Conservation (phyloP, 2,113 vertebrate species). For the Tachuris rubrigastra region DNA sequence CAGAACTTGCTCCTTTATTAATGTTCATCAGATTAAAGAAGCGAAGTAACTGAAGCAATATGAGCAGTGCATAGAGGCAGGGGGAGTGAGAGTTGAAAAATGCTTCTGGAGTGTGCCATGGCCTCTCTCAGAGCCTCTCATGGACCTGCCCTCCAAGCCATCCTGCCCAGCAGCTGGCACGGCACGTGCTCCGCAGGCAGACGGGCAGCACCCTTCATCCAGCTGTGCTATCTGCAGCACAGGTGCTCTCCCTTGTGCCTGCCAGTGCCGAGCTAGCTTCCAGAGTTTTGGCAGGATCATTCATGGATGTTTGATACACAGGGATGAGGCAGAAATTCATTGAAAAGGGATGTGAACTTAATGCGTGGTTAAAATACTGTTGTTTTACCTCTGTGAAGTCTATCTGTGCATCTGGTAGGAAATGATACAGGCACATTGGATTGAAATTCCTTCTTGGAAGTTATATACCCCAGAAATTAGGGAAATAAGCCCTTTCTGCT, state of each 20-base stretch:
- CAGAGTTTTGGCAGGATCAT: background rate
- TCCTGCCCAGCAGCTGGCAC: background rate
- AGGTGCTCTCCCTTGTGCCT: background rate
- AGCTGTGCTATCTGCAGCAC: background rate
- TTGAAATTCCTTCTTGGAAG: background rate
- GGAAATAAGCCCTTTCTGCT: background rate
- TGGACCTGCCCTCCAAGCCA: background rate
- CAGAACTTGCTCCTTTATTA: background rate
- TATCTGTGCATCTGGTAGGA: background rate
- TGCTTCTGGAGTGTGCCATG: background rate
- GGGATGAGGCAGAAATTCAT: background rate
- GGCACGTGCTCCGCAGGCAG: background rate
- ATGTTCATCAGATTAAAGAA: conserved; percentile 13
- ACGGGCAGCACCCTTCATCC: background rate
- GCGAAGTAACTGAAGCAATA: background rate
- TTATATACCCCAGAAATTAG: background rate
- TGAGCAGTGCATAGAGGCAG: conserved; percentile 40
- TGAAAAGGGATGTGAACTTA: background rate
- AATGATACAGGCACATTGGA: background rate
- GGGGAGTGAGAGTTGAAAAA: background rate
- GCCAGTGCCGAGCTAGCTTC: background rate
- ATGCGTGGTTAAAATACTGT: background rate
- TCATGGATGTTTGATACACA: background rate
- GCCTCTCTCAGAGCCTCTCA: background rate
- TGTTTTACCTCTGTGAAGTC: background rate